phyloP scores from a whole-genome alignment of 2,797 vertebrate species.

The Pelochelys cantorii region DNA sequence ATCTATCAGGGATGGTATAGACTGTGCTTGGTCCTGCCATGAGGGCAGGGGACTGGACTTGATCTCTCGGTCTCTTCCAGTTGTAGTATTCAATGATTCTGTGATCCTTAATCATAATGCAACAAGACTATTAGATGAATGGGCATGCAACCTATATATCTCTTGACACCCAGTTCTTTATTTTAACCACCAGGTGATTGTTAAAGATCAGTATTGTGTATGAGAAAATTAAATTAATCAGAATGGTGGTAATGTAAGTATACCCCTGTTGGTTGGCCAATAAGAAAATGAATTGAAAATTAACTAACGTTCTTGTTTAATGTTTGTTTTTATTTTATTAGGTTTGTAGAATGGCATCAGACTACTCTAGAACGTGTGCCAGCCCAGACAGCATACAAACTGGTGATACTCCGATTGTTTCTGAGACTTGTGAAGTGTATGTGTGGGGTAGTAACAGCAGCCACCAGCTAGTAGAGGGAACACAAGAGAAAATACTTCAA shows the following conservation, averaged over 20 bases:
- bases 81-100: too few relatives aligned
- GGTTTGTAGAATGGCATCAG: constrained; percentile 98
- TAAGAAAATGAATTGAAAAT: background rate
- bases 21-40: too few relatives aligned
- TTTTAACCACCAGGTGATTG: background rate
- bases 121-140: background rate
- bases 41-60: too few relatives aligned
- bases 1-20: too few relatives aligned
- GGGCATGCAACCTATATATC: background rate
- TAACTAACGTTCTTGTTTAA: background rate
- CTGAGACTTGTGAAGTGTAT: constrained; percentile 96
- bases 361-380: constrained; percentile 97
- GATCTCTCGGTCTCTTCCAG: too few relatives aligned
- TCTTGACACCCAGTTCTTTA: background rate
- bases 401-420: constrained; percentile 90
- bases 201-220: background rate
- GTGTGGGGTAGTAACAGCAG: constrained; percentile 91
- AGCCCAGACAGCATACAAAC: constrained; percentile 97
- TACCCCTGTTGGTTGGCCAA: background rate
- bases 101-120: background rate
- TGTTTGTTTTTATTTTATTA: constrained; percentile 60
- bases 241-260: background rate
- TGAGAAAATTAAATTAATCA: background rate
- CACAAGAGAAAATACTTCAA: constrained; percentile 88
- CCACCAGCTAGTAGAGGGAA: constrained; percentile 87